phyloP scores from a whole-genome alignment of 2,113 vertebrate species.

The Cryptotis parvus region DNA sequence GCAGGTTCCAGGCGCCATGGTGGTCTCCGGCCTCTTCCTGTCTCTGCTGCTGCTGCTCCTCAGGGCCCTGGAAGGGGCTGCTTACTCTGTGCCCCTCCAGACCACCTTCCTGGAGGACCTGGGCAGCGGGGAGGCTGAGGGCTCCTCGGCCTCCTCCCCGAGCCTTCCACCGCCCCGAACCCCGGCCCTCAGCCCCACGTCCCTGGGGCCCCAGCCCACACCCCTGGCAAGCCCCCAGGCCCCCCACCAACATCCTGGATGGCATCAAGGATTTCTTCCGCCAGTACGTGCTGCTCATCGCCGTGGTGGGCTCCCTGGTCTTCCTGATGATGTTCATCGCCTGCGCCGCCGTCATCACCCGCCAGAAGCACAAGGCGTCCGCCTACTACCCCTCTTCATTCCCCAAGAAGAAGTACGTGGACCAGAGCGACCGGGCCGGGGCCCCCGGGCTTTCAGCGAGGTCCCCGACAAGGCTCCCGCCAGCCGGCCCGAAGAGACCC shows the following conservation, averaged over 20 bases:
- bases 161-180: conserved; percentile 79
- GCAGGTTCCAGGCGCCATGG: conserved; percentile 27
- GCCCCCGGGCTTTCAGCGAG: conserved; percentile 85
- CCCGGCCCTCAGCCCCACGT: conserved; percentile 62
- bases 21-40: not conserved
- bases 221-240: conserved; percentile 89
- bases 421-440: conserved; percentile 88
- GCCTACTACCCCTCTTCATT: conserved; percentile 95
- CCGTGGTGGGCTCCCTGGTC: conserved; percentile 93
- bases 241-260: conserved; percentile 87
- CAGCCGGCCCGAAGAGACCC: conserved; percentile 79
- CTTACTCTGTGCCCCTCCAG: conserved; percentile 2
- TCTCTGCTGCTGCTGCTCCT: conserved; percentile 76
- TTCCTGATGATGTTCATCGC: conserved; percentile 95
- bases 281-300: conserved; percentile 93
- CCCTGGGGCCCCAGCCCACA: conserved; percentile 75
- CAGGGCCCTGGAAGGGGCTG: conserved; percentile 15
- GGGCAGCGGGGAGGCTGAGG: conserved; percentile 89
- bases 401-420: conserved; percentile 91
- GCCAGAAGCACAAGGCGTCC: conserved; percentile 95
- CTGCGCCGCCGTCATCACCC: conserved; percentile 93
- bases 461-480: conserved; percentile 85
- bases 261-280: conserved; percentile 94
- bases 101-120: conserved; percentile 68
- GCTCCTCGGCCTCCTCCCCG: conserved; percentile 84